These are phyloP conservation scores for Carduelis carduelis DNA, from an alignment of 2,797 vertebrate genomes.

Conservation along the genomic window DNA sequence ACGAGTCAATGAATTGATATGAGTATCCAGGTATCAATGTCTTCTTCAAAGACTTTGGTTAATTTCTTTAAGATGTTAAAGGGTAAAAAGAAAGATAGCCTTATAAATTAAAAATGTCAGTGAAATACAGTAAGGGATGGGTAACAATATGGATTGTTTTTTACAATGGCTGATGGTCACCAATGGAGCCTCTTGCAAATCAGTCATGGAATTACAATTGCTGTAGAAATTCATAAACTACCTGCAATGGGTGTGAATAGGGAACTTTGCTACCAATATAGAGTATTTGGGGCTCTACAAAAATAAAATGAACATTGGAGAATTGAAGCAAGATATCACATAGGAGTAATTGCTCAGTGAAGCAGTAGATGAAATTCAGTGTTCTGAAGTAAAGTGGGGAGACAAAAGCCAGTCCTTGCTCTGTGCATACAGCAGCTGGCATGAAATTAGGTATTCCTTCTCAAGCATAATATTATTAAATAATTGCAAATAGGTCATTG, in stretches of 20 bases:
- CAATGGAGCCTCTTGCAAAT: background rate
- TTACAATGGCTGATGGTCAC: background rate
- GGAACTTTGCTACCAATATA: background rate
- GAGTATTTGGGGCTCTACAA: background rate
- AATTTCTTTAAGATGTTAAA: background rate
- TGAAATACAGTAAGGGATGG: background rate
- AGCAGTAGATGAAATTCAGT: background rate
- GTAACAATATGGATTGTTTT: background rate
- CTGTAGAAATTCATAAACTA: background rate
- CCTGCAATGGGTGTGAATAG: background rate
- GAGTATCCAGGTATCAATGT: background rate
- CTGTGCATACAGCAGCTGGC: background rate
- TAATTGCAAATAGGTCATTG: background rate
- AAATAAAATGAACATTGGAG: background rate
- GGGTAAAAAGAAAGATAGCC: background rate
- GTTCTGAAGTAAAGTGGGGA: background rate
- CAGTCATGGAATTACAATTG: background rate
- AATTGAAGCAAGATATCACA: background rate
- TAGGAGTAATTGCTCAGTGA: background rate
- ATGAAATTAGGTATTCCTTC: background rate
- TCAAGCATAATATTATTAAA: background rate
- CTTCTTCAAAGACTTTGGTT: background rate
- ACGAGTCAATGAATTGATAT: background rate
- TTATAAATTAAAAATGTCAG: background rate
- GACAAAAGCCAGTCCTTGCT: background rate